Evolutionary conservation across 2,113 vertebrate genomes (phyloP).

Genomic region (Redunca redunca): DNA sequence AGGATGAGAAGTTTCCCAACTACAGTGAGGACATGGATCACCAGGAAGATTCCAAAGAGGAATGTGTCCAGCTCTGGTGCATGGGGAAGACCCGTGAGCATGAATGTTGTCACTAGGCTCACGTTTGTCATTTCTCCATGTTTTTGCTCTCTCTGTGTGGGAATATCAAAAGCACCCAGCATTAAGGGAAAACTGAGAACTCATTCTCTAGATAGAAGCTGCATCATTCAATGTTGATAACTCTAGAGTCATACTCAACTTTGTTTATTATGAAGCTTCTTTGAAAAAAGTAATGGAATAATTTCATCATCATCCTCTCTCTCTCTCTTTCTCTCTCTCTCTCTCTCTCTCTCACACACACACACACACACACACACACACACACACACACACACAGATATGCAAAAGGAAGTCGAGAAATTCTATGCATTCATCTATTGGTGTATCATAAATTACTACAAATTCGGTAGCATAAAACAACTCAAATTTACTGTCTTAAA

Average conservation of each 20-base stretch:
- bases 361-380: neutral
- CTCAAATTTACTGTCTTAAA: neutral
- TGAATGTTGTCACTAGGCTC: neutral
- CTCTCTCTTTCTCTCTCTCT: no score
- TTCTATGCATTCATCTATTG: neutral
- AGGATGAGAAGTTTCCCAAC: neutral
- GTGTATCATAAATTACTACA: neutral
- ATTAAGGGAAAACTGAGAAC: neutral
- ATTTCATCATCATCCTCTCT: neutral
- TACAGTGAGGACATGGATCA: neutral
- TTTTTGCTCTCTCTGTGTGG: neutral
- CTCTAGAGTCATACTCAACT: neutral
- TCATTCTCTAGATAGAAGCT: neutral
- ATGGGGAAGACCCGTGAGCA: conserved; percentile 2
- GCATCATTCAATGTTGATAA: neutral
- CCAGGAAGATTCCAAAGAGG: neutral
- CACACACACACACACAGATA: neutral
- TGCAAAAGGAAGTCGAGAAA: neutral
- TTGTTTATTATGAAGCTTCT: neutral
- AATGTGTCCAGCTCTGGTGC: fast-evolving
- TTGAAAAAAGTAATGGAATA: neutral
- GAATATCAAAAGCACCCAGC: neutral
- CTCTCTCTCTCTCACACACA: neutral
- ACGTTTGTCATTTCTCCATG: neutral
- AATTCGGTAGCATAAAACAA: neutral